phyloP scores from a whole-genome alignment of 2,797 vertebrate species.

The Glyptemys insculpta region DNA sequence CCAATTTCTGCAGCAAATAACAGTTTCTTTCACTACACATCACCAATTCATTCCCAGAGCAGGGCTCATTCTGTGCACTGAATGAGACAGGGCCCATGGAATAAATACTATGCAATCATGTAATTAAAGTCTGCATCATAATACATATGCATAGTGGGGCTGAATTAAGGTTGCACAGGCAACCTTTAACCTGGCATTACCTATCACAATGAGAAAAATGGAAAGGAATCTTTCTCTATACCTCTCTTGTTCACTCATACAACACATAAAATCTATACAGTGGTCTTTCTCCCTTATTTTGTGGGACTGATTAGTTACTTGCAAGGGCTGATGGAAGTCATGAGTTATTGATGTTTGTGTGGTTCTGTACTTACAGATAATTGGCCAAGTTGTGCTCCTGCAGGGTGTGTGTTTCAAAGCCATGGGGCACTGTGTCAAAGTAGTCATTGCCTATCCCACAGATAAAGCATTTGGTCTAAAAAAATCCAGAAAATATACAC shows the following conservation, averaged over 20 bases:
- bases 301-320: not conserved
- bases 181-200: too few species aligned
- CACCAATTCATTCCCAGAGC: not conserved
- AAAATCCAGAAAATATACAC: slow-evolving; percentile 54
- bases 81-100: not conserved
- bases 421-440: slow-evolving; percentile 96
- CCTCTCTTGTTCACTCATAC: not conserved
- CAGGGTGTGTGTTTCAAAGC: slow-evolving; percentile 96
- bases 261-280: not conserved
- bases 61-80: not conserved
- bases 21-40: not conserved
- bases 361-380: slow-evolving; percentile 91
- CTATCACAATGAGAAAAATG: not conserved
- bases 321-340: rapidly evolving
- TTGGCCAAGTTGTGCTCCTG: slow-evolving; percentile 99
- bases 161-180: not conserved
- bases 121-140: not conserved
- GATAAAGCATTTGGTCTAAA: slow-evolving; percentile 97
- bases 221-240: not conserved
- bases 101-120: not conserved
- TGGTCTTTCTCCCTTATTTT: not conserved
- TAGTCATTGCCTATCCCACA: slow-evolving; percentile 98
- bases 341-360: not conserved
- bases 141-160: not conserved
- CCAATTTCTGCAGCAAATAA: not conserved